Base-by-base conservation (phyloP, 2,797 vertebrate genomes). In the Lepus oiostolus region DNA sequence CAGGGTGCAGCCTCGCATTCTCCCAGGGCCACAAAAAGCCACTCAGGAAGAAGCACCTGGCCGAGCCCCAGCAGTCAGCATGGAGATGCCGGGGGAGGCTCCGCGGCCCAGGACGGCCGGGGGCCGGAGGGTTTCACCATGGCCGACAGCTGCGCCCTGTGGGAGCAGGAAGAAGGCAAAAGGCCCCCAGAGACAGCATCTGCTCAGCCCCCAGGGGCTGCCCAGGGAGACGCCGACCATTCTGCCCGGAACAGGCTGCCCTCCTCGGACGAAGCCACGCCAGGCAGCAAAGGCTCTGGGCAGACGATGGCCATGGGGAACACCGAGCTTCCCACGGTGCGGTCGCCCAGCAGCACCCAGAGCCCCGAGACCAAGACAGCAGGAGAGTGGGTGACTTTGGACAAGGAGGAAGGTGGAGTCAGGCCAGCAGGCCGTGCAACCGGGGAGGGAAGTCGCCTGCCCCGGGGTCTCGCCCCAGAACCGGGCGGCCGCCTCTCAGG, bases 331-430 rank as follows among this genome's bases (percentile, higher is more conserved):
- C 62, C n/a, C 32, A 16, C 35, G 21, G 1, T 10, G 4, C 42
- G 30, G 38, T 30, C 24, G 47, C 4, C 50, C 9, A 7, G 3
- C 38, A 19, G 19, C 24, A 8, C 35, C 30, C 65, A 32, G 26
- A 32, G 38, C 12, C 12, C 24, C 3, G 4, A 54, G 17, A 4
- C 10, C 14, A 52, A 52, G 74, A n/a, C 4, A 58, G 50, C 28
- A 8, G 79, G 93, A 38, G 75, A 68, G 80, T 91, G 10, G 12
- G 81, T 60, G 91, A 88, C 72, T 14, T 60, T 91, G 13, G 97
- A 89, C 52, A 85, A 97, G 67, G 38, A 96, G 35, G 89, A 97
- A 70, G 94, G 84, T n/a, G 85, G 87, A 72, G 82, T 96, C 21
- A 21, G 14, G 1, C 79, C 72, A 4, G 90, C 35, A 47, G 63